Evolutionary conservation across 2,113 vertebrate species (phyloP), one percentile per base, ranked within the genome.

Genomic region (Tragelaphus buxtoni): DNA sequence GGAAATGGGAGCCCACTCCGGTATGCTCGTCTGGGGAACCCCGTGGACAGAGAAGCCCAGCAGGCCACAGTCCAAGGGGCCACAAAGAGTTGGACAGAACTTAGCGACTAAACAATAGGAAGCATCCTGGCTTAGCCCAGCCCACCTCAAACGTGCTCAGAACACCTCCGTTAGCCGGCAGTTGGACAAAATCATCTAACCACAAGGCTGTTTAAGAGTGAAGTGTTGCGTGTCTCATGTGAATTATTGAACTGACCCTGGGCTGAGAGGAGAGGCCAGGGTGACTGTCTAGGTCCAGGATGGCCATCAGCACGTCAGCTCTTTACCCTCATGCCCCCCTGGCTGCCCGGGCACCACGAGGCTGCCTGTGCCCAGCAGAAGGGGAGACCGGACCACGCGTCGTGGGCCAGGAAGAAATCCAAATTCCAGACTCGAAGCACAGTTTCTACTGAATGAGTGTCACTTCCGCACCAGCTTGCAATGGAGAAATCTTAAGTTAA

Each of bases 241-340:
- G 4, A 35, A 1, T 24, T 8, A 35, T 22, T 12, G 30, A 80
- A 22, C 17, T 74, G 26, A 13, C 32, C 1, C 47, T 12, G 47
- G 9, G 22, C 77, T 12, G 47, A 12, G 12, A n/a, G 77, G 17
- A 12, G 47, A 80, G 32, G 3, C 47, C 77, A n/a, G 47, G 30
- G 13, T 4, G 47, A 10, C 1, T 7, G 18, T 22, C 77, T n/a
- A 6, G 32, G 45, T 51, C 8, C 9, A 0, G 77, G 9, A 1
- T 22, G 10, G 47, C 13, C 2, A 10, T 80, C 5, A 0, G 77
- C 7, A 9, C 2, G 0, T 7, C 1, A 2, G 17, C 30, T 22
- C 17, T 12, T 80, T 11, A 20, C 30, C 30, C 30, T n/a, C 5
- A 1, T 22, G 47, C 22, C 30, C 47, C 1, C 5, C 18, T 7